Conservation (phyloP, 2,113 vertebrate genomes). For the Ovis aries region DNA sequence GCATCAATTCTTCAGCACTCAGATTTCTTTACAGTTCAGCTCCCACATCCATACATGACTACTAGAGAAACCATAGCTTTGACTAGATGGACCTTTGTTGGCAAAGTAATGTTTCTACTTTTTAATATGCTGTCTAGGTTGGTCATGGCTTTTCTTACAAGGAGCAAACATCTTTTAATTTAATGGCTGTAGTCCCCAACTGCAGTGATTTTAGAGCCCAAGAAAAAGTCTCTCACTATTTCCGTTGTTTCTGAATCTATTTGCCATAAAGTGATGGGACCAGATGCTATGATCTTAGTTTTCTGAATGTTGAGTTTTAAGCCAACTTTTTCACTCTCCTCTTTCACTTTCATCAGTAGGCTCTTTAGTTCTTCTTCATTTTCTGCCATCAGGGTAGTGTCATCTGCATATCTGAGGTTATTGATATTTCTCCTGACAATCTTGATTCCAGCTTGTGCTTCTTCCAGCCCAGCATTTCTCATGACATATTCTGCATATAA, state of each 20-base stretch:
- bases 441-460: background rate
- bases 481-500: background rate
- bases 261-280: background rate
- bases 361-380: background rate
- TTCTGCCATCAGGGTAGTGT: background rate
- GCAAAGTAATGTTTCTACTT: background rate
- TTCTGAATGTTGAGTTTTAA: background rate
- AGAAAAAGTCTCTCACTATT: background rate
- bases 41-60: background rate
- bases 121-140: background rate
- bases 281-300: background rate
- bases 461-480: background rate
- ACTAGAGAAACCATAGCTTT: background rate
- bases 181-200: background rate
- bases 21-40: background rate
- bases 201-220: background rate
- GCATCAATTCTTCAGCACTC: background rate
- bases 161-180: background rate
- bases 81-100: background rate
- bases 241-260: background rate
- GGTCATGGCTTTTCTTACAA: background rate
- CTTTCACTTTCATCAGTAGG: background rate
- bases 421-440: background rate
- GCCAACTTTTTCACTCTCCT: background rate
- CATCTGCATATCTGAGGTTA: background rate